Percentiles rank a stretch among this genome's conserved stretches.
These are phyloP conservation scores for Drosophila nigromelanica DNA, from an alignment of 1,140 invertebrate genomes.

Conservation along the genomic window DNA sequence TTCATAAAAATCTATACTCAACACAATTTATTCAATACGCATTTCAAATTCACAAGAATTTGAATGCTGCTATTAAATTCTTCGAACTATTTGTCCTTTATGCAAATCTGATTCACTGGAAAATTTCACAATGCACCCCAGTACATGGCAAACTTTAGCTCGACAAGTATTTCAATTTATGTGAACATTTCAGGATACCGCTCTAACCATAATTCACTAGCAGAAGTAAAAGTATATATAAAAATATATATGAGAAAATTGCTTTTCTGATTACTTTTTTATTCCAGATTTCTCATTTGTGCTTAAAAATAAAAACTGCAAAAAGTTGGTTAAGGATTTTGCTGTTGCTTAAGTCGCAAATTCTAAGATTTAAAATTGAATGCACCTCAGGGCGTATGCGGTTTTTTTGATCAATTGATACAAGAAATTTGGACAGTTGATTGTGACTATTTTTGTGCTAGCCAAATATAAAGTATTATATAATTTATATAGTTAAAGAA, in stretches of 20 bases:
- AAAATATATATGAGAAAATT: background rate
- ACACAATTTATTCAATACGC: background rate
- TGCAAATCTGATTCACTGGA: slow-evolving; percentile 9
- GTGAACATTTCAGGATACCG: background rate
- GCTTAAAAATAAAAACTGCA: background rate
- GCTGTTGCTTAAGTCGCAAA: background rate
- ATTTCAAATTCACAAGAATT: background rate
- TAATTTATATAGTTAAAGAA: background rate
- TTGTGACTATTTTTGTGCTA: background rate
- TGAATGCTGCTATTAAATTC: background rate
- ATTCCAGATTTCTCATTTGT: background rate
- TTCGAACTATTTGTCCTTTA: background rate
- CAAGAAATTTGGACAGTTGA: background rate
- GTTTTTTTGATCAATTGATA: background rate
- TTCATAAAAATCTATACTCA: too few species aligned
- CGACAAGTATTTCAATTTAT: background rate
- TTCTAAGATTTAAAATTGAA: background rate
- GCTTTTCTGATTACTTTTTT: slow-evolving; percentile 11
- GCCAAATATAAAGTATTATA: background rate
- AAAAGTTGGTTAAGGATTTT: slow-evolving; percentile 8
- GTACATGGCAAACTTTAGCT: background rate
- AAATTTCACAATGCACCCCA: background rate
- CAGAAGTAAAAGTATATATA: background rate
- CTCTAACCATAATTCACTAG: background rate
- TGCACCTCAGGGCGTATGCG: slow-evolving; percentile 9